phyloP scores from a whole-genome alignment of 2,797 vertebrate genomes.

The Onychomys arenicola region DNA sequence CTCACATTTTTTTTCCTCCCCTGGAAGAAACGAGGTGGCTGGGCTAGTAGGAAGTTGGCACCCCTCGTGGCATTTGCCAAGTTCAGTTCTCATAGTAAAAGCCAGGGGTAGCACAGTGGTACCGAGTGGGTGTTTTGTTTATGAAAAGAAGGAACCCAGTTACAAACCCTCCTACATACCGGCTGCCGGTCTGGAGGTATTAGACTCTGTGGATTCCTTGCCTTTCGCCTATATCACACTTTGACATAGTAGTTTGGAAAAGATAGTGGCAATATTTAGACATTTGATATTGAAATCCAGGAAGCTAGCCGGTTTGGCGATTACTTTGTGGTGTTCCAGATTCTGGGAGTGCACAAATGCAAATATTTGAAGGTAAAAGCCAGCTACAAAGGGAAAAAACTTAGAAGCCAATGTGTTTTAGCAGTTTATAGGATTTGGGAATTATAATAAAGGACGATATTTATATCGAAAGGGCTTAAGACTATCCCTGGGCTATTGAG shows the following conservation, averaged over 20 bases:
- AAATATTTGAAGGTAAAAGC: not conserved
- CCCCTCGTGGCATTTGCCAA: slow-evolving; percentile 37
- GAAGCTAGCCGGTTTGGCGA: not conserved
- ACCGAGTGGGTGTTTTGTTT: slow-evolving; percentile 85
- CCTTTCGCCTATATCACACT: not conserved
- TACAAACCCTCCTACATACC: slow-evolving; percentile 79
- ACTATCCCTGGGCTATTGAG: slow-evolving; percentile 18
- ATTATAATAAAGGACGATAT: not conserved
- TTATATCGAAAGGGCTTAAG: slow-evolving; percentile 16
- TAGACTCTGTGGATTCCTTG: not conserved
- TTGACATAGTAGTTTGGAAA: not conserved
- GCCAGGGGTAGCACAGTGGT: slow-evolving; percentile 79
- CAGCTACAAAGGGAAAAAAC: not conserved
- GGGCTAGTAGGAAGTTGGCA: slow-evolving; percentile 60
- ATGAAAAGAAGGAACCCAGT: slow-evolving; percentile 76
- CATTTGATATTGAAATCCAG: not conserved
- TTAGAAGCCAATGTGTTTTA: not conserved
- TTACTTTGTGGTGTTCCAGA: not conserved
- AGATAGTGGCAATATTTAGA: not conserved
- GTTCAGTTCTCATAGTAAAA: slow-evolving; percentile 48
- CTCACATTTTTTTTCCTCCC: not conserved
- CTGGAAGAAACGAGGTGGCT: not conserved
- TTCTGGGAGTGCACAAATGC: not conserved
- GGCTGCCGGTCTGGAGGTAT: slow-evolving; percentile 54
- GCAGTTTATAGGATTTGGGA: not conserved